phyloP scores from a whole-genome alignment of 2,113 vertebrate genomes.

The Pollimyrus isidori region DNA sequence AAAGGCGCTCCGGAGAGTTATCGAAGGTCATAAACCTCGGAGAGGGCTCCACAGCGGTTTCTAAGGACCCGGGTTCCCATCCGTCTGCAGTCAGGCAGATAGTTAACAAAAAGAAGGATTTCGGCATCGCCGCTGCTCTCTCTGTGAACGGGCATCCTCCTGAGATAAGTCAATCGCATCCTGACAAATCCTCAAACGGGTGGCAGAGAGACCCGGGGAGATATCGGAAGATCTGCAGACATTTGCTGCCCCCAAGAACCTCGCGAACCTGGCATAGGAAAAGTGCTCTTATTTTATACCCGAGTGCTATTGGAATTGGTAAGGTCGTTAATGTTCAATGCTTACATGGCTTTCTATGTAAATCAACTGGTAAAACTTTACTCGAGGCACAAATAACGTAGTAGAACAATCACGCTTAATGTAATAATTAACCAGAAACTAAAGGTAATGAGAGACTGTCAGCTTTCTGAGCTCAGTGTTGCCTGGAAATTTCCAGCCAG shows the following conservation, averaged over 20 bases:
- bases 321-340: not conserved
- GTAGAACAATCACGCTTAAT: not conserved
- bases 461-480: not conserved
- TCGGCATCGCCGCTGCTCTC: not conserved
- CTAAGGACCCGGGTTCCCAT: not conserved
- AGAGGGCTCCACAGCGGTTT: not conserved
- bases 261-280: not conserved
- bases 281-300: not conserved
- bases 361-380: not conserved
- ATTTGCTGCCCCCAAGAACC: not conserved
- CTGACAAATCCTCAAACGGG: not conserved
- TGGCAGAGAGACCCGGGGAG: not conserved
- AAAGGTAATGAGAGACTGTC: not conserved
- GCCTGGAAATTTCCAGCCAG: not conserved
- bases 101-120: not conserved
- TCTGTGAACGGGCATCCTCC: not conserved
- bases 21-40: not conserved
- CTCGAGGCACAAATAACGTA: not conserved
- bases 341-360: not conserved
- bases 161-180: not conserved
- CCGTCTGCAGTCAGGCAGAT: not conserved
- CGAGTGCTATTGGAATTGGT: not conserved
- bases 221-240: not conserved
- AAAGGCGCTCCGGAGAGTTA: not conserved
- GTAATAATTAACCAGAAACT: not conserved